Evolutionary conservation across 2,113 vertebrate species (phyloP), one percentile per base, ranked within the genome.

Genomic region (Capra hircus): DNA sequence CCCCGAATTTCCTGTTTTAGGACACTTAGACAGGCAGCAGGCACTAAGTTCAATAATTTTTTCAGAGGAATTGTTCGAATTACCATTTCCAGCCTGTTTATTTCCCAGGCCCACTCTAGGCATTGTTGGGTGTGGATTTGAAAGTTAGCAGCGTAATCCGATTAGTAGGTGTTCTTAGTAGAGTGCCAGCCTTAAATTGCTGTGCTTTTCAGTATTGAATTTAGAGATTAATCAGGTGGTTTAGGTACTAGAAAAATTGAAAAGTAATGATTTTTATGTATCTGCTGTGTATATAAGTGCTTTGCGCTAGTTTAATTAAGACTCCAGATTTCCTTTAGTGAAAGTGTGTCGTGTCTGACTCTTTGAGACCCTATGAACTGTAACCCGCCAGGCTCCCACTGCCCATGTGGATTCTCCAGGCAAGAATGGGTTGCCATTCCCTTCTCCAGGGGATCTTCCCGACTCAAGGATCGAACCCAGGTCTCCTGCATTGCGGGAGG

Each of bases 31-130:
- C 94, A 43, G 62, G 78, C 94, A 95, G 52, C 45, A 64, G 89
- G 19, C 45, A 30, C 14, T 59, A 43, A 57, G 36, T 45, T 83
- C 8, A 90, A 1, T 6, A 27, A 3, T 50, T 81, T 87, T 71
- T 88, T 92, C 36, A 67, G 53, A 90, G 40, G 16, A 89, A 92
- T 43, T 74, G 6, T 90, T 95, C 89, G 30, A 62, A 36, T 50
- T 77, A 55, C 27, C 43, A 71, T 96, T 89, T 97, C 83, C 57
- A 95, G 14, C 83, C n/a, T 25, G 48, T 55, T 57, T 94, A 16
- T 96, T 97, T 94, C 48, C 55, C 87, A 94, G 52, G 23, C 93
- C 93, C 83, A 23, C 21, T 53, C 62, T 84, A 85, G 81, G 40
- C n/a, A 36, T 87, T 86, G 55, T 71, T 88, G 14, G 2, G 0